Base-by-base conservation (phyloP, 92 coral and sea anemone species). In the Meandrina meandrites region DNA sequence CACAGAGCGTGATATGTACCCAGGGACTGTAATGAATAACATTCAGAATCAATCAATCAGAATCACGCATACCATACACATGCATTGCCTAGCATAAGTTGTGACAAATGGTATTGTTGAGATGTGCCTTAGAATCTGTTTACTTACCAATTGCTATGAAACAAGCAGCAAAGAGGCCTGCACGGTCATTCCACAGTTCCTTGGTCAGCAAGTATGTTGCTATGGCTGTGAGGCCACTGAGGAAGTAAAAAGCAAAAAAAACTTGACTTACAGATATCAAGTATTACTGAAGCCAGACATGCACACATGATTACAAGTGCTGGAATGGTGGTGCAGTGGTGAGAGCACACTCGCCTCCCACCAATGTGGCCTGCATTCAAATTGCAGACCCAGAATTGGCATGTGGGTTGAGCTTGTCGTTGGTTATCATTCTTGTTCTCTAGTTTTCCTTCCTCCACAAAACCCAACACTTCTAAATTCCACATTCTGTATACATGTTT, bases 151-250 rank as follows among this genome's bases (percentile, higher is more conserved):
- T 97, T 37, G 99, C 98, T 88, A 97, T 97, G 56, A 97, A 97
- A 77, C 99, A 97, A 56, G 99, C 99, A 50, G 99, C 99, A 91
- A 97, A 96, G 18, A 97, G 94, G 15, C 99, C 99, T 85, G 99
- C 98, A 80, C 99, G 91, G 32, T 94, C 98, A 89, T 97, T 97
- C 99, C 99, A 97, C 53, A 97, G 94, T 77, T 97, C 99, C 83
- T 93, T 97, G 22, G 99, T 97, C 77, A 97, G 83, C 85, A 97
- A 86, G 70, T 97, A 97, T 13, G 99, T 97, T 35, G 99, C 99
- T 86, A 97, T 93, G 48, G 99, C 97, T 80, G 99, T 97, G 58
- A 97, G 82, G 57, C 99, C 99, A 97, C 99, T 97, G 75, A 42
- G 86, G 17, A 47, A 81, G 47, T 12, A 54, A 31, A 72, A 6